Base-by-base conservation (phyloP, 2,888 invertebrate species). In the Oxystoma pomonae region DNA sequence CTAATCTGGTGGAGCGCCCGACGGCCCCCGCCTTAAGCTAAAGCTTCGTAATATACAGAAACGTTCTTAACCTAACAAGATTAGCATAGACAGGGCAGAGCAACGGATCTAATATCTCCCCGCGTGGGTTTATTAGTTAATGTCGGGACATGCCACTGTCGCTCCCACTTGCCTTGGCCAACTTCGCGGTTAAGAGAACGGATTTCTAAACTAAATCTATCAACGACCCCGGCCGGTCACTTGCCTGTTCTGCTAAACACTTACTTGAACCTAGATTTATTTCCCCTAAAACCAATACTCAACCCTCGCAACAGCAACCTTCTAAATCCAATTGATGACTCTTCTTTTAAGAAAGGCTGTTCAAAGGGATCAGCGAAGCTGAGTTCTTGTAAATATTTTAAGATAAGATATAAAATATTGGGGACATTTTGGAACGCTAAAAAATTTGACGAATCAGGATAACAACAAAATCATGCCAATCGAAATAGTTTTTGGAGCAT, bases 11-110 rank as follows among this genome's bases (percentile, higher is more conserved):
- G 85, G 85, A 85, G 85, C 85, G 84, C 72, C 65, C 67, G 65
- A 63, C 67, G 63, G 64, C 65, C 66, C 64, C 66, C 67, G 67
- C 65, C 76, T 79, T 76, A 73, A 74, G 75, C 77, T 84, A 85
- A 85, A 85, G 84, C 85, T 85, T 77, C 83, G 84, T 86, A 86
- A 86, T 86, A 85, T 85, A 86, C 85, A 84, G 85, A 86, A 86
- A 86, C 86, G 86, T 86, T 86, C 86, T 86, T 87, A 86, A 84
- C 85, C 85, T 86, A 87, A 86, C 86, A 86, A 85, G 86, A 87
- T 87, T 86, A 87, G 84, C 86, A 84, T 81, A 82, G 80, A 83
- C 84, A 84, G 84, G 85, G 80, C 81, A 83, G 83, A 83, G 83
- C 81, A 84, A 83, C 83, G 72, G 73, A 67, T 67, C 65, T 64